Evolutionary conservation across 2,888 invertebrate species (phyloP), one percentile per base, ranked within the genome.

Genomic region (Tipula lateralis): DNA sequence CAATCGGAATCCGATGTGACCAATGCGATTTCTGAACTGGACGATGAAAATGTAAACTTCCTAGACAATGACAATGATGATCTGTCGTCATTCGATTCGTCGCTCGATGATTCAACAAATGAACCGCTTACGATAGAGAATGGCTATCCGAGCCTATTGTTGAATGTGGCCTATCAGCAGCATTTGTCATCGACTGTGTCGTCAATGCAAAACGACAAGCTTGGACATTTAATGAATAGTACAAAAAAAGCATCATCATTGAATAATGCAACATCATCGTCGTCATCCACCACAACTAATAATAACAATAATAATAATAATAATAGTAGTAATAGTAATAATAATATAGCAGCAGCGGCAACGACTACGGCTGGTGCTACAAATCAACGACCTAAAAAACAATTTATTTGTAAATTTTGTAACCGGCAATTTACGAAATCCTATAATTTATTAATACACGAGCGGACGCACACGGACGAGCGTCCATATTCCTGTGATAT

Each of bases 361-460:
- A 86, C 87, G 13, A 87, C 86, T 32, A 86, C 87, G 83, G 86
- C 87, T 84, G 83, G 83, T 16, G 84, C 85, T 16, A 87, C 85
- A 83, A 88, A 89, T 4, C 90, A 90, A 84, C 92, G 98, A 86
- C 97, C 98, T n/a, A 98, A 98, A 91, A 99, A 99, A 90, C 98
- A 99, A 90, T 99, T 98, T 90, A 99, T 99, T 88, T 99, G 99
- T 91, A 97, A 97, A 91, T 99, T 96, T 91, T 99, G 99, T 89
- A 96, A 96, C 90, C 93, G 99, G n/a, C 97, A 99, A 89, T 99
- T 99, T 90, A 99, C 99, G 85, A 99, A 99, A 91, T 97, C 97
- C 19, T 99, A 90, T 86, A 99, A 99, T 91, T 92, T 99, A 88
- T 92, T 99, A 87, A 99, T 99, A 87, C 99, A 99, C 92, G 99